Base-by-base conservation (phyloP, 2,888 invertebrate genomes). In the Drosophila demipolita region DNA sequence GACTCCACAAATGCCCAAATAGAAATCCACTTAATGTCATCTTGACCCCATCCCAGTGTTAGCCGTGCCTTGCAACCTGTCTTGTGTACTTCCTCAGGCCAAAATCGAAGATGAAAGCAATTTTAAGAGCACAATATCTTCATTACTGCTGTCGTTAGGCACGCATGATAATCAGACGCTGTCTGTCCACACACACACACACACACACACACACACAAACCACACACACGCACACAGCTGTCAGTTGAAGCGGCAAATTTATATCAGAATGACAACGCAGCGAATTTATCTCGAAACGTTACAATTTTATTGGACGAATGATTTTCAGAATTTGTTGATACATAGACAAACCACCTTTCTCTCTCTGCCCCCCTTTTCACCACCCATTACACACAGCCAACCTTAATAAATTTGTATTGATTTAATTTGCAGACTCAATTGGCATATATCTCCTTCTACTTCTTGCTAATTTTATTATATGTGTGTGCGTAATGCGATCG, bases 291-390 rank as follows among this genome's bases (percentile, higher is more conserved):
- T 50, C 20, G 20, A 50, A 48, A 50, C 49, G 64, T 61, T 65
- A 72, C 45, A 61, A 68, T 66, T 82, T 75, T 70, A 74, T 83
- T 83, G 81, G 68, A 76, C 69, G 64, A 83, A 54, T 83, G 78
- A 72, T 63, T 80, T 80, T 66, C 60, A 62, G 59, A 68, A 67
- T 76, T 67, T 71, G 40, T 53, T 64, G 70, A 57, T 53, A 69
- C 38, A 49, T 38, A 35, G 55, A 78, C 76, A 79, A 73, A 42
- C 23, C 15, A 7, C 29, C 29, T 29, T 29, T 29, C 29, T 29
- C 29, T 29, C 29, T 29, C 29, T 5, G 5, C 15, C 7, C 8
- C 15, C 7, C 1, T 2, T 1, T 1, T 17, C 8, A 9, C 0
- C 17, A 3, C 12, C 35, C 5, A 29, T 6, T 6, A 29, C 29